Base-by-base conservation (phyloP, 2,113 vertebrate species). In the Leucoraja erinaceus region DNA sequence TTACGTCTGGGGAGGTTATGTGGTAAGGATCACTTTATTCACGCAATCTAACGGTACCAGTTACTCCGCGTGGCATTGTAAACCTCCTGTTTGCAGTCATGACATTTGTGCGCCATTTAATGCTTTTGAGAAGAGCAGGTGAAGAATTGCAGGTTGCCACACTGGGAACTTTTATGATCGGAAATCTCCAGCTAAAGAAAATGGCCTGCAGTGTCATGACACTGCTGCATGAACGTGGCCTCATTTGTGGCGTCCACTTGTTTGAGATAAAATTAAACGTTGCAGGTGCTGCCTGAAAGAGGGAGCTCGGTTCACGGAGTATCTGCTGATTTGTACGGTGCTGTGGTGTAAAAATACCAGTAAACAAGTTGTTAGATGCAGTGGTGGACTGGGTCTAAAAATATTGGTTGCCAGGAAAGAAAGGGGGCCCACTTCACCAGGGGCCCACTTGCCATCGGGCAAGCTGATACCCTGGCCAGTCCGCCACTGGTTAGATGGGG, bases 1-100 rank as follows among this genome's bases (percentile, higher is more conserved):
- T 38, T 91, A 72, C 22, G 90, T 91, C 20, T 91, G 90, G 90
- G 88, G 90, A 5, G 90, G 90, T 25, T 91, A 91, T 38, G 90
- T 91, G 90, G 90, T 91, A 91, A 22, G 90, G 47, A 63, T 61
- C 1, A 84, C 25, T 61, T 61, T 25, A n/a, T 47, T 86, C 22
- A n/a, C 25, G 54, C 83, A 63, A 18, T 18, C 63, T 31, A 66
- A 61, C 59, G 5, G 28, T 4, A 18, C n/a, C 16, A 31, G 5
- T 1, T 56, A 4, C 5, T 33, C n/a, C 14, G 28, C 0, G 83
- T 18, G 83, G 59, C 28, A 63, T 59, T 72, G 9, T 63, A 59
- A 83, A 10, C 83, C 25, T 14, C 56, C 28, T 63, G 28, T 63
- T 66, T 61, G 12, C 56, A n/a, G 31, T 4, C 18, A 20, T 86